Percentiles rank a stretch among this genome's conserved stretches.
Evolutionary conservation across 2,888 invertebrate genomes (phyloP).

Genomic region (Boloria euphrosyne): DNA sequence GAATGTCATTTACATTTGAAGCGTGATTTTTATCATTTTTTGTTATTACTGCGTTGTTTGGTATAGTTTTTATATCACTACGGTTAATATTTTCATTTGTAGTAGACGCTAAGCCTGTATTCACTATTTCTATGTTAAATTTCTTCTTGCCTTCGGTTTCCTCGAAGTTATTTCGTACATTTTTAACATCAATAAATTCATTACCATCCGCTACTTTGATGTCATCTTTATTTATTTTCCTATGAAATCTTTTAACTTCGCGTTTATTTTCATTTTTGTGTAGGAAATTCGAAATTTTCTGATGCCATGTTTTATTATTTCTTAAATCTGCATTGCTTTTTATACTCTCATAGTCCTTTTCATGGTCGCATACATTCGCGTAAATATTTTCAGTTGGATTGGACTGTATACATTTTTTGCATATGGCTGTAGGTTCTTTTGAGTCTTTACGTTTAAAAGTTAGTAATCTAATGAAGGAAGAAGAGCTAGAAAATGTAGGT

Average conservation of each 20-base stretch:
- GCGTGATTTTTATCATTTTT: conserved; percentile 8
- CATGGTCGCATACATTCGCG: conserved; percentile 30
- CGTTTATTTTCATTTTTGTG: conserved; percentile 23
- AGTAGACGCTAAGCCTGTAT: conserved; percentile 84
- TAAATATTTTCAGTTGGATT: conserved; percentile 36
- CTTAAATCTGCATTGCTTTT: conserved; percentile 31
- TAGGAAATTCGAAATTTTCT: conserved; percentile 21
- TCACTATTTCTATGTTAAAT: conserved; percentile 77
- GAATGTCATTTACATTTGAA: conserved; percentile 5
- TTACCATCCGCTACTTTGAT: conserved; percentile 55
- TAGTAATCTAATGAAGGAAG: conserved; percentile 38
- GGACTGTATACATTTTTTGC: neutral
- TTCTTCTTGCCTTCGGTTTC: conserved; percentile 46
- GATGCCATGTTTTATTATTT: neutral
- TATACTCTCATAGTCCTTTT: conserved; percentile 35
- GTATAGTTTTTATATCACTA: conserved; percentile 39
- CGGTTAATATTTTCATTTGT: conserved; percentile 80
- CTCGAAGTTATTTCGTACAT: conserved; percentile 9
- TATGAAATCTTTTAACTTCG: conserved; percentile 51
- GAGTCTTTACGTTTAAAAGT: conserved; percentile 37
- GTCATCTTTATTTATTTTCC: conserved; percentile 67
- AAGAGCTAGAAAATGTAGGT: conserved; percentile 30
- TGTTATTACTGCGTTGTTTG: conserved; percentile 6
- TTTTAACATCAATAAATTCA: conserved; percentile 38
- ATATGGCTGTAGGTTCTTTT: conserved; percentile 1